phyloP scores from a whole-genome alignment of 2,113 vertebrate species.

The Podarcis muralis region DNA sequence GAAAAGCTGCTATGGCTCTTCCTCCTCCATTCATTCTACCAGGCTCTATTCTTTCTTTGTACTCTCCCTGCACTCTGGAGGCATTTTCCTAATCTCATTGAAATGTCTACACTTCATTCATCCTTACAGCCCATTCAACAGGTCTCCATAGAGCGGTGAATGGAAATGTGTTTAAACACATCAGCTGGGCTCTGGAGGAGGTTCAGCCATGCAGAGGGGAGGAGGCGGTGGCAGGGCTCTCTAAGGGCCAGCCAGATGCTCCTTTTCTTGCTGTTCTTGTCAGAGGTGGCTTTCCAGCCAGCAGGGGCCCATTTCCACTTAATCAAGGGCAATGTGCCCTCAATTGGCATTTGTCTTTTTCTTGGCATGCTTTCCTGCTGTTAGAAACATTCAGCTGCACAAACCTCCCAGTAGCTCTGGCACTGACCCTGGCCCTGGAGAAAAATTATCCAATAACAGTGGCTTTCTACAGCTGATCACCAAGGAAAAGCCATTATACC shows the following conservation, averaged over 20 bases:
- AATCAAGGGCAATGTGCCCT: constrained; percentile 67
- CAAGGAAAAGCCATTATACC: not conserved
- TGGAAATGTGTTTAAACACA: constrained; percentile 64
- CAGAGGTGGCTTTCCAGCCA: constrained; percentile 71
- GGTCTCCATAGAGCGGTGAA: constrained; percentile 59
- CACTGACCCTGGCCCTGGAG: constrained; percentile 34
- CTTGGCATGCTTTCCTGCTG: constrained; percentile 54
- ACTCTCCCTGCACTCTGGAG: constrained; percentile 61
- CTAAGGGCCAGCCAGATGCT: constrained; percentile 75
- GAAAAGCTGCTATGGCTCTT: constrained; percentile 24
- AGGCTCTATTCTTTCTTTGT: constrained; percentile 48
- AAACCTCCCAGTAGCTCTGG: constrained; percentile 54
- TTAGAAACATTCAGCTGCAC: constrained; percentile 55
- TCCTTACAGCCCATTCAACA: constrained; percentile 61
- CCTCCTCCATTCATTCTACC: constrained; percentile 53
- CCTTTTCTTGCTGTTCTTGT: constrained; percentile 67
- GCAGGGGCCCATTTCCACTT: constrained; percentile 54
- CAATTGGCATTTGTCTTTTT: constrained; percentile 36
- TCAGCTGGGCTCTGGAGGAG: constrained; percentile 60
- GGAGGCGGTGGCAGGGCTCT: constrained; percentile 19
- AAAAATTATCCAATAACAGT: constrained; percentile 13
- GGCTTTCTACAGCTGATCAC: constrained; percentile 6
- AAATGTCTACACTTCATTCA: constrained; percentile 73
- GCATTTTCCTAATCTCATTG: constrained; percentile 67
- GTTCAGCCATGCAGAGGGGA: constrained; percentile 55